Conservation (phyloP, 1,140 invertebrate genomes). For the Lutraria rhynchaena region DNA sequence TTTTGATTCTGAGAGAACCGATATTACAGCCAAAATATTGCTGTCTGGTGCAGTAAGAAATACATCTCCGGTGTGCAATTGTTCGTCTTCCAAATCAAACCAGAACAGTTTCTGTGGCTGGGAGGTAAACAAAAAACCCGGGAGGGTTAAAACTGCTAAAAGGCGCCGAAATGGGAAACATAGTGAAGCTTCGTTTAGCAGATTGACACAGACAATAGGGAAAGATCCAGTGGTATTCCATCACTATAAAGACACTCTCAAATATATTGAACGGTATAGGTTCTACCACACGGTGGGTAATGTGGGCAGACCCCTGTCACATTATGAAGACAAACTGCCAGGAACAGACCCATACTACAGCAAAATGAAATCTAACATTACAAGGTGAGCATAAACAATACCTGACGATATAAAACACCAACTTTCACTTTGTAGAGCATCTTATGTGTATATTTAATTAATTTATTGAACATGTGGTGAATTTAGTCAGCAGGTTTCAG, state of each 20-base stretch:
- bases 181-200: constrained; percentile 27
- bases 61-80: neutral
- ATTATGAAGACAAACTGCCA: constrained; percentile 17
- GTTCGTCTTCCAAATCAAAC: neutral
- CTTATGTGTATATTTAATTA: no score
- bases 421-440: no score
- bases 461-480: no score
- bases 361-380: constrained; percentile 36
- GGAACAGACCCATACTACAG: constrained; percentile 30
- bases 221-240: constrained; percentile 50
- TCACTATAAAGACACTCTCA: constrained; percentile 37
- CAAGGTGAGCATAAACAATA: constrained; percentile 13
- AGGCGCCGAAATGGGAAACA: neutral
- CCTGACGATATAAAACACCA: no score
- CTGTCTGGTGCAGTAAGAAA: neutral
- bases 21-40: neutral
- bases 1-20: neutral
- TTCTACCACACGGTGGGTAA: constrained; percentile 53
- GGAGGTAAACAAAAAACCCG: constrained; percentile 1
- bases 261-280: constrained; percentile 53
- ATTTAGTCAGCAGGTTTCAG: no score
- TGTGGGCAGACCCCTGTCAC: constrained; percentile 24
- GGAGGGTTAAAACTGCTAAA: constrained; percentile 6
- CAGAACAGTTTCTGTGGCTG: constrained; percentile 31
- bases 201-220: constrained; percentile 22